Base-by-base conservation (phyloP, 2,888 invertebrate genomes). In the Acrobeloides nanus region DNA sequence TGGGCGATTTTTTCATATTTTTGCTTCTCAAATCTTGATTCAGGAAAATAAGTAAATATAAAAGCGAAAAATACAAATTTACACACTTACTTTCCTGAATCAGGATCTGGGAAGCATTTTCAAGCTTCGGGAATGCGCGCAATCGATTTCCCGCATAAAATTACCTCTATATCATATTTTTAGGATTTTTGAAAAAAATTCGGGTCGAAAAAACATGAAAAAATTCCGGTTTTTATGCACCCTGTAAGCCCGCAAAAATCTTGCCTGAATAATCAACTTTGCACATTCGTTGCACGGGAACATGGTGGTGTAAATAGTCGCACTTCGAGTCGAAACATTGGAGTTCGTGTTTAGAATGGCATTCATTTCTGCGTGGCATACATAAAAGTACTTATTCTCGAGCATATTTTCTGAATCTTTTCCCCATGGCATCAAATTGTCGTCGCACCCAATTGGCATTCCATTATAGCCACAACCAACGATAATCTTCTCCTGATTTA, bases 281-380 rank as follows among this genome's bases (percentile, higher is more conserved):
- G 93, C 87, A 78, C 95, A 97, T 75, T 93, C 92, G 73, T 93
- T 92, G 75, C 95, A 97, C 0, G 95, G 95, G 75, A 93, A 95
- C 17, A 90, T 76, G 0, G 84, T 85, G 0, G 89, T 87, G 73
- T 89, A 97, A 0, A 97, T 82, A 0, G 81, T 82, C 69, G 89
- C 88, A 56, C 83, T 81, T 61, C 82, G 82, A 0, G 90, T 80
- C 76, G 85, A 83, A 0, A 82, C 80, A 18, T 20, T 32, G 0
- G 82, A 80, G 74, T 88, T 89, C 74, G 85, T 88, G 75, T 95
- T 95, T 15, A 93, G 70, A 57, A 97, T 86, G 1, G 95, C 95
- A 78, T 97, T 97, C 78, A 92, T 82, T 79, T 97, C 95, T 2
- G 95, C 95, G 77, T 97, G 95, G 57, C 92, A 92, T 0, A 97